Evolutionary conservation across 2,888 invertebrate species (phyloP), one percentile per base, ranked within the genome.

Genomic region (Metallyticus violacea): DNA sequence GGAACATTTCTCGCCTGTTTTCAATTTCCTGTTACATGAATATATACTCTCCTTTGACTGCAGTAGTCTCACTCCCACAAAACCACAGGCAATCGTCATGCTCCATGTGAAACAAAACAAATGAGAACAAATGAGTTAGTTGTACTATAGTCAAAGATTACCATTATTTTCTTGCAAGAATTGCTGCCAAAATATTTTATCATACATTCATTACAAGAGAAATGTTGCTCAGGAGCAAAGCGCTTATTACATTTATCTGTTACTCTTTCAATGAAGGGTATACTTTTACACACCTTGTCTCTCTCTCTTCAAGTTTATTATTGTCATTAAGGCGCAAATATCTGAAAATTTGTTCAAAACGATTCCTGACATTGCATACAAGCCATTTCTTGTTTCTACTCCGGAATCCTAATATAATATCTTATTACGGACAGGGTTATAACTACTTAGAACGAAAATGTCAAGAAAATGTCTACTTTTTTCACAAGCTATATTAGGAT

Each of bases 181-280:
- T n/a, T n/a, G n/a, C 89, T 87, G 79, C 90, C 90, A 89, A 90
- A 91, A 89, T 91, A 90, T 77, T 89, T 88, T 2, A 90, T 88
- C 90, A 91, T 90, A 30, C 88, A 88, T 87, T 91, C 90, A 89
- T 91, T 90, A 87, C 88, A 88, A 22, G 87, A 86, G 15, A 89
- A 81, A 40, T 89, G 62, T 85, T 89, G 88, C 78, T 87, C 84
- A 15, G 88, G 88, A 77, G 88, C 85, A 87, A 87, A 88, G 87
- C 87, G 80, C 62, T 86, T 79, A 27, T 89, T 30, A 86, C 86
- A 90, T 78, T 88, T 89, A 27, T 89, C 83, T 40, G 7, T 30
- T 30, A 30, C 6, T 30, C 30, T 30, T 30, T 30, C 30, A 30
- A 88, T 86, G 7, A 90, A 79, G 26, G 89, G 89, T 79, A 26